phyloP scores from a whole-genome alignment of 2,888 invertebrate genomes.

The Callyntrura guangdongensis region DNA sequence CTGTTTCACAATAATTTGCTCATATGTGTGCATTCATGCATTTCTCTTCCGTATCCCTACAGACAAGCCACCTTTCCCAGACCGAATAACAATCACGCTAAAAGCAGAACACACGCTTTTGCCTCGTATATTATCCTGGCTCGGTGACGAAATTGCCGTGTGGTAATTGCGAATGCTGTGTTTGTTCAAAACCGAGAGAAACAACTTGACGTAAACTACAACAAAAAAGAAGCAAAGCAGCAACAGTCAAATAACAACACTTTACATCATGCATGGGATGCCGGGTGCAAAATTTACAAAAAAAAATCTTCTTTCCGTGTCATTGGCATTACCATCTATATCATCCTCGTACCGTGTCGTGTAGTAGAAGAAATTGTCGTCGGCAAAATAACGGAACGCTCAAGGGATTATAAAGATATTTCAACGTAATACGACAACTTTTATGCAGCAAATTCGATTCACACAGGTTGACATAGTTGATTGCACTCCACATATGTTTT shows the following conservation, averaged over 20 bases:
- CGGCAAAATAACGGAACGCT: constrained; percentile 14
- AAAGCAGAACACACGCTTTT: constrained; percentile 32
- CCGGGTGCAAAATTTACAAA: constrained; percentile 13
- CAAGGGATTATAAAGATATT: constrained; percentile 12
- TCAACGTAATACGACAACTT: neutral
- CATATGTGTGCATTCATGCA: neutral
- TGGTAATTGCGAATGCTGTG: neutral
- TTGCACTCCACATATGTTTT: constrained; percentile 16
- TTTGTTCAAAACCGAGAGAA: neutral
- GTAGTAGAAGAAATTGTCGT: neutral
- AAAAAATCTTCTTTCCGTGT: constrained; percentile 32
- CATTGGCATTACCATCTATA: constrained; percentile 5
- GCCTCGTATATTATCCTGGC: neutral
- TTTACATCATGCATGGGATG: constrained; percentile 36
- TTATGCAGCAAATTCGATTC: neutral
- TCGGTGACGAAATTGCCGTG: neutral
- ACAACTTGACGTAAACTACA: neutral
- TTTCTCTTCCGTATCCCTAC: neutral
- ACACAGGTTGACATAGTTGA: constrained; percentile 55
- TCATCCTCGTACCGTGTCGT: neutral
- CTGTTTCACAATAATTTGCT: no score
- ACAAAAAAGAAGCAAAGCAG: neutral
- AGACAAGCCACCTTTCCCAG: neutral
- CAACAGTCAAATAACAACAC: constrained; percentile 17
- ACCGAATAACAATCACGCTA: constrained; percentile 18